Base-by-base conservation (phyloP, 1,140 invertebrate species). In the Saccostrea glomerata region DNA sequence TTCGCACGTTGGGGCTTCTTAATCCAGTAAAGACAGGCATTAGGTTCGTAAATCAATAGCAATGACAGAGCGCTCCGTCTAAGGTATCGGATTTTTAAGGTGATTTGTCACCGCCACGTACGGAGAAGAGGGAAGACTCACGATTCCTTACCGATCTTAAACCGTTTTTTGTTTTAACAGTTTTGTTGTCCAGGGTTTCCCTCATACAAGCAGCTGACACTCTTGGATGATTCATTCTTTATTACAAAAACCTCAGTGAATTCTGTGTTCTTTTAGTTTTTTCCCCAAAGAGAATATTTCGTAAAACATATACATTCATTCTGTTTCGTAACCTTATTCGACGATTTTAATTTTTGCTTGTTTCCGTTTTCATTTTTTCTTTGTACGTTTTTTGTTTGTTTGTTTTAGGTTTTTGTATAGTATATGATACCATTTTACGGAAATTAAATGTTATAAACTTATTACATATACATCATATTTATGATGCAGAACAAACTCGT, bases 1-100 rank as follows among this genome's bases (percentile, higher is more conserved):
- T 84, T 84, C 82, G 40, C 82, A 84, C 82, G 30, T 56, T 84
- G 54, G 82, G 82, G 82, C 82, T 84, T 84, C 82, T 84, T 84
- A 84, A 84, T 84, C 82, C 82, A 25, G 40, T 84, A 84, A 84
- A 17, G 82, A 84, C 40, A 55, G 82, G 20, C 82, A 84, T 84
- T 84, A 84, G 82, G 40, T 84, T 25, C 82, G 82, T 84, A 84
- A 84, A 84, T 84, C 82, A 84, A 84, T 84, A 23, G 30, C 23
- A 84, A 54, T 54, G 82, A 84, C 82, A 84, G 82, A 54, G 47
- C 20, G 40, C 40, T 40, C n/a, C 9, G 54, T 23, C 40, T 25
- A 20, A 54, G 40, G 82, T 84, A 84, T 84, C 54, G 82, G 82
- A 84, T 84, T 84, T 84, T 84, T 55, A 36, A 84, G 82, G 82